Evolutionary conservation across 2,113 vertebrate species (phyloP).

Genomic region (Nerophis lumbriciformis): DNA sequence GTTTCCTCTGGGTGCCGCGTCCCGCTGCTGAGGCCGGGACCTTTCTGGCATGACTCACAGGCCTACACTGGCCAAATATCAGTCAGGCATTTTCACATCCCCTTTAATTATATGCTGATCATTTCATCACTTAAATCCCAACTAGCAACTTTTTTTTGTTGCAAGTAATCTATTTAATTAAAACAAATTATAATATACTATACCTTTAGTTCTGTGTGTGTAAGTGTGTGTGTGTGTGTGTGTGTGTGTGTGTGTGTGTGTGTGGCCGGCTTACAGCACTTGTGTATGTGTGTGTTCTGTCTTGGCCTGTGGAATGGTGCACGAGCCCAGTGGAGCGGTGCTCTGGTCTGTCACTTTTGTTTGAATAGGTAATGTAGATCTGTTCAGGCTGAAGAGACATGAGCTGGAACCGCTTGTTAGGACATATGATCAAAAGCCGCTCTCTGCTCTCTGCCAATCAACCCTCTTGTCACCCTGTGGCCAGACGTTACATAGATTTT

Average conservation of each 20-base stretch:
- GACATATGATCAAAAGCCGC: conserved; percentile 95
- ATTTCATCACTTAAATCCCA: conserved; percentile 32
- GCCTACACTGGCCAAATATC: conserved; percentile 78
- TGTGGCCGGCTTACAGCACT: neutral
- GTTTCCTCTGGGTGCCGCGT: conserved; percentile 39
- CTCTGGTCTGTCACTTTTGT: conserved; percentile 93
- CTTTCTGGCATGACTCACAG: conserved; percentile 74
- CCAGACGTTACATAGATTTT: conserved; percentile 94
- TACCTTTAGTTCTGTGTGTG: conserved; percentile 11
- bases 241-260: conserved; percentile 12
- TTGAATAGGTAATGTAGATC: conserved; percentile 95
- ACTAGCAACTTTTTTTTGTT: conserved; percentile 57
- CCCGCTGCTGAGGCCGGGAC: conserved; percentile 62
- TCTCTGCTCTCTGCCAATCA: conserved; percentile 95
- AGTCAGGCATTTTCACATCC: conserved; percentile 66
- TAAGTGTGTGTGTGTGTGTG: conserved; percentile 10
- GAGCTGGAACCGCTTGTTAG: conserved; percentile 97
- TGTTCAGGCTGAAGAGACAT: conserved; percentile 88
- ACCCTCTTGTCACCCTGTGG: conserved; percentile 87
- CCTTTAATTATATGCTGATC: conserved; percentile 41
- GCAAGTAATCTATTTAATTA: conserved; percentile 47
- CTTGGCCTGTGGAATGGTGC: conserved; percentile 49
- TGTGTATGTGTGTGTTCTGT: conserved; percentile 32
- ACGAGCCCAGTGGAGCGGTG: conserved; percentile 81
- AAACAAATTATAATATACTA: conserved; percentile 7